Percentiles rank a stretch among this genome's conserved stretches.
phyloP scores from a whole-genome alignment of 2,888 invertebrate genomes.

The Spisula subtruncata region DNA sequence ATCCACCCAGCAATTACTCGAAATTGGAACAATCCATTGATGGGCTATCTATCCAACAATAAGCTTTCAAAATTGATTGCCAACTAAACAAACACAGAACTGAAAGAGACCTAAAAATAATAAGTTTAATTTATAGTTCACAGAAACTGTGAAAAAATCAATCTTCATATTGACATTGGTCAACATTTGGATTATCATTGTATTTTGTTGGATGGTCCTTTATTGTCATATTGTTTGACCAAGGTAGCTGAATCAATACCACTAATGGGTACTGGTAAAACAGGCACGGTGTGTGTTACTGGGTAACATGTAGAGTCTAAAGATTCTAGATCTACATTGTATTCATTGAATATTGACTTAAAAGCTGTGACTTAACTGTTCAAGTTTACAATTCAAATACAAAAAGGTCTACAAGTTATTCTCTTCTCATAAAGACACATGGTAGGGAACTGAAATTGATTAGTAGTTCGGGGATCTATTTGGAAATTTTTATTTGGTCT shows the following conservation, averaged over 20 bases:
- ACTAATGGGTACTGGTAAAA: background rate
- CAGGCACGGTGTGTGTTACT: background rate
- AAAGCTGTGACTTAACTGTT: conserved; percentile 7
- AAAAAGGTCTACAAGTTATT: background rate
- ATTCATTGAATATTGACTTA: conserved; percentile 8
- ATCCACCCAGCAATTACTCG: background rate
- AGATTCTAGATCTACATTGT: background rate
- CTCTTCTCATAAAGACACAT: background rate
- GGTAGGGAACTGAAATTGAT: background rate
- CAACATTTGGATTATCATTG: conserved; percentile 13
- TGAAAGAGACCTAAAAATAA: background rate
- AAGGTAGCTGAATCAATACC: background rate
- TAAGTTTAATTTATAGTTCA: background rate
- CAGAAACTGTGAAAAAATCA: conserved; percentile 15
- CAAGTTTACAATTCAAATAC: background rate
- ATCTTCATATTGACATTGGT: background rate
- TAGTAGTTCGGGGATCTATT: background rate
- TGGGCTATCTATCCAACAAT: background rate
- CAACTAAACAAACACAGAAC: background rate
- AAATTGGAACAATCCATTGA: background rate
- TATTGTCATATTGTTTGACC: background rate
- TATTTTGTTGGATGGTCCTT: background rate
- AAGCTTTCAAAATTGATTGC: background rate
- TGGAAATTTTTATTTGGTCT: too few species aligned
- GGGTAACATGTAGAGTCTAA: background rate